These are phyloP conservation scores for Acipenser ruthenus DNA, from an alignment of 2,797 vertebrate genomes.

Conservation along the genomic window DNA sequence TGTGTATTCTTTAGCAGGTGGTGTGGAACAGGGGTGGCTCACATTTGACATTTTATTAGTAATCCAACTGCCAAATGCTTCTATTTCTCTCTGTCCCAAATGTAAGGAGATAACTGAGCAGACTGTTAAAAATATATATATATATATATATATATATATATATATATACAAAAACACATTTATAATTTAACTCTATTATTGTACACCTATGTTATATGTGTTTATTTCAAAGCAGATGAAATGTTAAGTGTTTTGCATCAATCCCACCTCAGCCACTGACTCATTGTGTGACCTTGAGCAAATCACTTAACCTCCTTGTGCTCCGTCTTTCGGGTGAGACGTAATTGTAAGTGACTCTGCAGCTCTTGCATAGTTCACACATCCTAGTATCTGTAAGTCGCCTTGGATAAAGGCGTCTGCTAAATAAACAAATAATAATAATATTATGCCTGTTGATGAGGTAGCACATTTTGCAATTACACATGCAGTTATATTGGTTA, in stretches of 20 bases:
- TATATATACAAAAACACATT: background rate
- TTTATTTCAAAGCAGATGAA: constrained; percentile 12
- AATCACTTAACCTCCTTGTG: no score
- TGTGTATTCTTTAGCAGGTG: no score
- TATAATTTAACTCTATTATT: constrained; percentile 3
- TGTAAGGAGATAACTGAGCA: background rate
- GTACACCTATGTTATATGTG: background rate
- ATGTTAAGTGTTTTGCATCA: constrained; percentile 8
- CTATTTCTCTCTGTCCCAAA: background rate
- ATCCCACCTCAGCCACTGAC: no score
- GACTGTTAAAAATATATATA: no score
- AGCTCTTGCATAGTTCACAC: no score
- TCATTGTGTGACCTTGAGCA: no score
- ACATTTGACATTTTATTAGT: background rate
- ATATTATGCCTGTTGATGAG: constrained; percentile 11
- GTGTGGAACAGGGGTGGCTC: background rate
- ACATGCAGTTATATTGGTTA: no score
- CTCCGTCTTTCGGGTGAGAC: no score
- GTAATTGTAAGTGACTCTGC: no score
- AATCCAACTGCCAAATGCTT: background rate
- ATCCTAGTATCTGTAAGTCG: no score
- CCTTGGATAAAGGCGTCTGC: no score
- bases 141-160: background rate
- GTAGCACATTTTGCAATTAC: background rate
- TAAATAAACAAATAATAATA: no score